phyloP scores from a whole-genome alignment of 1,140 invertebrate genomes.

The Orchesella cincta region DNA sequence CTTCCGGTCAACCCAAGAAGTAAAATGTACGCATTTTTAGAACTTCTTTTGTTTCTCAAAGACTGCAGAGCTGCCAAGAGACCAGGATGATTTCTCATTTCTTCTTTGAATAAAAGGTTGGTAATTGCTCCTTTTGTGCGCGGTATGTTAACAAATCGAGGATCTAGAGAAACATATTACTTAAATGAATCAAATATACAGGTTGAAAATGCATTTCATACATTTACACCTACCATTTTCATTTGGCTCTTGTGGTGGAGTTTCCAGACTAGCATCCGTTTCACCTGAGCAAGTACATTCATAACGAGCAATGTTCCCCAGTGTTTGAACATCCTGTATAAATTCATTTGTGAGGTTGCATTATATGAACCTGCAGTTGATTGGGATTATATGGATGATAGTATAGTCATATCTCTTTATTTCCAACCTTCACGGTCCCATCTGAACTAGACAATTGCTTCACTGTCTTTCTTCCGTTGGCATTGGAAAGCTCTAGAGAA shows the following conservation, averaged over 20 bases:
- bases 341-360: too few relatives aligned
- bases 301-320: not conserved
- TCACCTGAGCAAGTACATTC: not conserved
- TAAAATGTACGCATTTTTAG: constrained; percentile 38
- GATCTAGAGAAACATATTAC: not conserved
- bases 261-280: not conserved
- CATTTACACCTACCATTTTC: not conserved
- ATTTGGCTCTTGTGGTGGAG: not conserved
- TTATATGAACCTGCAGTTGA: too few relatives aligned
- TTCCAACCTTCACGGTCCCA: too few relatives aligned
- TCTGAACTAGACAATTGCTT: not conserved
- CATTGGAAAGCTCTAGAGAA: constrained; percentile 5
- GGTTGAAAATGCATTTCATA: too few relatives aligned
- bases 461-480: not conserved
- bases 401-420: too few relatives aligned
- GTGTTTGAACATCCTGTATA: not conserved
- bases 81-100: constrained; percentile 31
- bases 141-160: not conserved
- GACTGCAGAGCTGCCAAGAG: constrained; percentile 33
- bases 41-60: constrained; percentile 32
- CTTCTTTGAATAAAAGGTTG: not conserved
- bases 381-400: too few relatives aligned
- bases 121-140: not conserved
- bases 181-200: not conserved
- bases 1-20: constrained; percentile 32